These are phyloP conservation scores for Hoplodrina ambigua DNA, from an alignment of 2,888 invertebrate species.

Conservation along the genomic window DNA sequence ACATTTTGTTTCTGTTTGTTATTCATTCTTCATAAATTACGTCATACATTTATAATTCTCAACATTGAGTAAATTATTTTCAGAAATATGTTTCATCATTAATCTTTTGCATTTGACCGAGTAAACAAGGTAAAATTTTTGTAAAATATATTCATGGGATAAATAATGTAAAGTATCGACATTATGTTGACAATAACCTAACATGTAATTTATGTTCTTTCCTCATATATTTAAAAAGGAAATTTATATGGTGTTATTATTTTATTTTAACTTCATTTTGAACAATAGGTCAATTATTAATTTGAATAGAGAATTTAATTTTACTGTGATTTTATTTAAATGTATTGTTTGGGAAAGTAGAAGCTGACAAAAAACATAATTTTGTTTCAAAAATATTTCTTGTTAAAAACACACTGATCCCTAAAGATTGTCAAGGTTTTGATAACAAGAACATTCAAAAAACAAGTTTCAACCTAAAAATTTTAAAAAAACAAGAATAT, in stretches of 20 bases:
- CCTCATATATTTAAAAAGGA: background rate
- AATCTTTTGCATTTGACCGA: background rate
- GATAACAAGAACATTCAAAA: background rate
- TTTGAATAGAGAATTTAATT: background rate
- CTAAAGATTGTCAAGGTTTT: background rate
- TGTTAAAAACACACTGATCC: no score
- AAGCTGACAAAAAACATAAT: background rate
- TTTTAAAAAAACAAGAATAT: no score
- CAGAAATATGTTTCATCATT: background rate
- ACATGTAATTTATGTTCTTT: background rate
- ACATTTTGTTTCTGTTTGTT: no score
- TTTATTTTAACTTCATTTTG: background rate
- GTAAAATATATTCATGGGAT: no score
- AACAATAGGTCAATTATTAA: background rate
- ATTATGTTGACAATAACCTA: background rate
- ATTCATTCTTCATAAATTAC: background rate
- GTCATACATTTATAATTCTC: no score
- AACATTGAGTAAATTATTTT: background rate
- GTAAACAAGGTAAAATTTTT: background rate
- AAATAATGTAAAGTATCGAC: no score
- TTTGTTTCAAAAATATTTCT: background rate
- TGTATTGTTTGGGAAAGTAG: background rate
- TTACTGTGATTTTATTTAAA: background rate
- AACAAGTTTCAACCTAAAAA: background rate
- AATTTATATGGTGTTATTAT: background rate